phyloP scores from a whole-genome alignment of 2,888 invertebrate genomes.

The Tholera decimalis region DNA sequence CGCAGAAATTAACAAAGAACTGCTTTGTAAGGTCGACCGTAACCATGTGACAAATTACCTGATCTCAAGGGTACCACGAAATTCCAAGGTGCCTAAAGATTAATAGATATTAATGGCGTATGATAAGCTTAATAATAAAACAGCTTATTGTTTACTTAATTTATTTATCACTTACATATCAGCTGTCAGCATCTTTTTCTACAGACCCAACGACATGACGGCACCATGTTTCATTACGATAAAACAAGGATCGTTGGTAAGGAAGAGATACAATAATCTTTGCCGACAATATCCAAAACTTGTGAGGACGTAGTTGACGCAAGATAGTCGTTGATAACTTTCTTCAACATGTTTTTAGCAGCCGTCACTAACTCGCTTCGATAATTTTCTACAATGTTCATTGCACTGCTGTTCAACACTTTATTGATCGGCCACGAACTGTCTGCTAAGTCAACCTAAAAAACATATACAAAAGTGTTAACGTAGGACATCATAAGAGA shows the following conservation, averaged over 20 bases:
- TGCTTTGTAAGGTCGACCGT: neutral
- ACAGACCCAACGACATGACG: neutral
- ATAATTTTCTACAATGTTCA: conserved; percentile 64
- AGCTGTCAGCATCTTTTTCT: neutral
- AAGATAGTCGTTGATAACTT: conserved; percentile 37
- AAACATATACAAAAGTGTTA: conserved; percentile 13
- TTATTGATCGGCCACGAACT: conserved; percentile 75
- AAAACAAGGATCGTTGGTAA: neutral
- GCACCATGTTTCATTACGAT: neutral
- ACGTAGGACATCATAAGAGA: too few relatives aligned
- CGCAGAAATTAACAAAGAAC: conserved; percentile 18
- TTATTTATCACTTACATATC: neutral
- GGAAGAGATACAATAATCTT: conserved; percentile 23
- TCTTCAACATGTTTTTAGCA: conserved; percentile 34
- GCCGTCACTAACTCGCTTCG: conserved; percentile 24
- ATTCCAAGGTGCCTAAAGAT: neutral
- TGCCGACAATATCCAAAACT: conserved; percentile 20
- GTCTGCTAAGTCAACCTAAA: conserved; percentile 71
- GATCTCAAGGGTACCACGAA: neutral
- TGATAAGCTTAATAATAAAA: neutral
- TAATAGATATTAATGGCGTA: neutral
- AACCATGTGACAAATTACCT: neutral
- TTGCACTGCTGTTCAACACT: conserved; percentile 70
- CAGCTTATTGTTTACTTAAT: neutral
- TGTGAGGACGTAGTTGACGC: conserved; percentile 26